phyloP scores from a whole-genome alignment of 2,113 vertebrate species.

The Otolemur garnettii region DNA sequence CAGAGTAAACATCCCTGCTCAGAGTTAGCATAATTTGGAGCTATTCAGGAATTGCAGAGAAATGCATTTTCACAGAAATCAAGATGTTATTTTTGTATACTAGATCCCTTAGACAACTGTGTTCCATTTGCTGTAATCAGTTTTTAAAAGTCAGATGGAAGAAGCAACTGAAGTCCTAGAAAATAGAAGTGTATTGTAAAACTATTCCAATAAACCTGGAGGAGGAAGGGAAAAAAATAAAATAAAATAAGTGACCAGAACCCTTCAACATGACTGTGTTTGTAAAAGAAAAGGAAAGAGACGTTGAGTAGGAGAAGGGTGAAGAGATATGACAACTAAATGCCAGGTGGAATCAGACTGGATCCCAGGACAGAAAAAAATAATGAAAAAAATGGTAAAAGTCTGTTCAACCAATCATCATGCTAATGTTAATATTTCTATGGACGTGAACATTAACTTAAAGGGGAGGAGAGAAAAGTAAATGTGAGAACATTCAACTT shows the following conservation, averaged over 20 bases:
- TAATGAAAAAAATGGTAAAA: background rate
- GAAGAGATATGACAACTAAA: background rate
- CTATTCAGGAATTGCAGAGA: conserved; percentile 95
- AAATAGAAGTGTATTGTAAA: conserved; percentile 99
- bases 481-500: background rate
- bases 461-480: background rate
- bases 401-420: background rate
- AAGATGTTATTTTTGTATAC: conserved; percentile 99
- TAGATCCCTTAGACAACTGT: conserved; percentile 99
- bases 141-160: conserved; percentile 99
- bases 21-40: conserved; percentile 95
- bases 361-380: background rate
- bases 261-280: background rate
- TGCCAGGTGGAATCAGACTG: background rate
- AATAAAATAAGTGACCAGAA: background rate
- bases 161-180: conserved; percentile 99
- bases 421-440: background rate
- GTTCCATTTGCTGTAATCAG: conserved; percentile 99
- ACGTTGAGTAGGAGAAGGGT: background rate
- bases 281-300: background rate
- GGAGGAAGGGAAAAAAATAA: conserved; percentile 94
- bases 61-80: conserved; percentile 99
- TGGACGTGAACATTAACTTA: background rate
- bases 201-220: conserved; percentile 99
- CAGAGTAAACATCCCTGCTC: conserved; percentile 91